Percentiles rank a stretch among this genome's conserved stretches.
Conservation (phyloP, 2,113 vertebrate genomes). For the Archilochus colubris region DNA sequence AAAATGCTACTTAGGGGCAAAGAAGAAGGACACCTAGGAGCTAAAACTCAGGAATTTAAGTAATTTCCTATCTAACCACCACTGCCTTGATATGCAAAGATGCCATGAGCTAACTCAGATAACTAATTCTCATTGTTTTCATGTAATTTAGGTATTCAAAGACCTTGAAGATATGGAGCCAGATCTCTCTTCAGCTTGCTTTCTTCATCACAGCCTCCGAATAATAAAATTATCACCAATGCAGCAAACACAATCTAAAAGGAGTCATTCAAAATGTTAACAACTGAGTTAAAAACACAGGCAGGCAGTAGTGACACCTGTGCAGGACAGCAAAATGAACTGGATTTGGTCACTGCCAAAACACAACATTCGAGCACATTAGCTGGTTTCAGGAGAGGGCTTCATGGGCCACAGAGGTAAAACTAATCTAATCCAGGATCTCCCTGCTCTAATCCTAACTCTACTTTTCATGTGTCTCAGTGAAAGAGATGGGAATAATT, state of each 20-base stretch:
- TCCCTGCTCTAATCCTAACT: neutral
- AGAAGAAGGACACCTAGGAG: neutral
- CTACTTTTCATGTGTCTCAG: neutral
- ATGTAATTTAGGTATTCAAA: neutral
- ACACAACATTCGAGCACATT: neutral
- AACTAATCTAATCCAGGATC: neutral
- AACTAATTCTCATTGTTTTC: neutral
- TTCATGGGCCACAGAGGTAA: neutral
- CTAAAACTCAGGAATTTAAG: neutral
- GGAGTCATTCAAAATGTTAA: neutral
- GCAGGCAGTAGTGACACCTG: neutral
- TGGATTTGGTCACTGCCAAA: neutral
- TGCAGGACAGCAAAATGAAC: neutral
- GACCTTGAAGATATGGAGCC: neutral
- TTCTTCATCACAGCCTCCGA: neutral
- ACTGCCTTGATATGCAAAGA: neutral
- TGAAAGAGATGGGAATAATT: neutral
- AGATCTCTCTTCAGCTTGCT: neutral
- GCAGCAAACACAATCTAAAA: neutral
- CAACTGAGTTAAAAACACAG: neutral
- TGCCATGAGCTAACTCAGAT: neutral
- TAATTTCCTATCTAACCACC: neutral
- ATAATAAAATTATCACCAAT: neutral
- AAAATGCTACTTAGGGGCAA: neutral
- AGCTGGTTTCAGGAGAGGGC: neutral